These are phyloP conservation scores for Napeogenes sylphis DNA, from an alignment of 2,888 invertebrate species.

Conservation along the genomic window DNA sequence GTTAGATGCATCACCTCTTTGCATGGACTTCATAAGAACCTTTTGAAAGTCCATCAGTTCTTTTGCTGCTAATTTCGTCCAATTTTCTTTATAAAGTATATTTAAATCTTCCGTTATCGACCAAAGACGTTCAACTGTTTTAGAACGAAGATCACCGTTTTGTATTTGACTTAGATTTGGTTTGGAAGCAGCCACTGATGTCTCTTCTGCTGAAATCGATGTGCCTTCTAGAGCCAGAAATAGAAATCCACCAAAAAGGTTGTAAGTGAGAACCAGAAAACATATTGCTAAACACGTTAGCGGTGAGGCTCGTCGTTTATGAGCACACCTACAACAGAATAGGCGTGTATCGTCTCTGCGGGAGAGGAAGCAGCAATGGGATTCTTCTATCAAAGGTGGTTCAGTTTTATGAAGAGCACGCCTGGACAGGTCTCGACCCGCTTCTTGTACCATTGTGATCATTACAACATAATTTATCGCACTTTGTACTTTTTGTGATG, in stretches of 20 bases:
- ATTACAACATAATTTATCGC: constrained; percentile 44
- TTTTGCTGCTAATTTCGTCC: constrained; percentile 92
- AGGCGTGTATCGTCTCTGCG: constrained; percentile 39
- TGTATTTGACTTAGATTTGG: constrained; percentile 78
- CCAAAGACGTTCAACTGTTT: constrained; percentile 89
- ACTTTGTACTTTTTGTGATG: constrained; percentile 58
- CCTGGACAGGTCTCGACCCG: constrained; percentile 37
- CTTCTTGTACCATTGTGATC: constrained; percentile 47
- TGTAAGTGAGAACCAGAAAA: constrained; percentile 92
- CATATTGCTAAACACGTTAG: constrained; percentile 90
- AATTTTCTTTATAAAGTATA: constrained; percentile 93
- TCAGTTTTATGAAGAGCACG: constrained; percentile 32
- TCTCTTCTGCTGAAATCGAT: constrained; percentile 65
- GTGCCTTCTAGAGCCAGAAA: constrained; percentile 91
- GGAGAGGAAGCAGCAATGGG: constrained; percentile 42
- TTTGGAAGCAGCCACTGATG: constrained; percentile 81
- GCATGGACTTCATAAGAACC: constrained; percentile 70
- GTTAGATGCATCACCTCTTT: constrained; percentile 60
- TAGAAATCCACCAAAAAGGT: constrained; percentile 93
- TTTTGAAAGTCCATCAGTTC: constrained; percentile 92
- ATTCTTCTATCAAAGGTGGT: constrained; percentile 34
- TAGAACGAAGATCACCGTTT: constrained; percentile 78
- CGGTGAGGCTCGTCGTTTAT: constrained; percentile 72
- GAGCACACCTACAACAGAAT: constrained; percentile 71
- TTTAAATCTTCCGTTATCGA: constrained; percentile 92